Evolutionary conservation across 2,888 invertebrate species (phyloP).

Genomic region (Lottia gigantea): DNA sequence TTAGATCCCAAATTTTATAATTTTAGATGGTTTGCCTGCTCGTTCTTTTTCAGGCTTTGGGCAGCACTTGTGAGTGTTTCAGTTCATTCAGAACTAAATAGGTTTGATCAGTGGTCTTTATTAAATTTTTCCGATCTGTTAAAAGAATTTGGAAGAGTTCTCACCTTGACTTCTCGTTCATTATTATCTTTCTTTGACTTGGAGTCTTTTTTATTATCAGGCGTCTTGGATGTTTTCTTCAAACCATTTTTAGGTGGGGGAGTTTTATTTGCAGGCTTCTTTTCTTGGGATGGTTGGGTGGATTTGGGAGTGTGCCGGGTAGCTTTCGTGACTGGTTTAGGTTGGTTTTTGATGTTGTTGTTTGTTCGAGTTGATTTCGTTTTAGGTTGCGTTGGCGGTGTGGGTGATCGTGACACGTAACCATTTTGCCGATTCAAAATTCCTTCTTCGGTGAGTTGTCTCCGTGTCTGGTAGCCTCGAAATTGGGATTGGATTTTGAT

Average conservation of each 20-base stretch:
- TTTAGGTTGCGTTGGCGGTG: background rate
- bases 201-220: background rate
- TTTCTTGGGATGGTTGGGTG: background rate
- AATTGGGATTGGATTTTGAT: background rate
- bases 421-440: background rate
- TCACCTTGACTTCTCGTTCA: background rate
- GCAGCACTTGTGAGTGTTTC: too few relatives aligned
- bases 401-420: background rate
- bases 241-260: constrained; percentile 2
- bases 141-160: background rate
- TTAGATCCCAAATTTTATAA: too few relatives aligned
- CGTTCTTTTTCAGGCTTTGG: too few relatives aligned
- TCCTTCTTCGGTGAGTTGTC: background rate
- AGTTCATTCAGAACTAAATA: too few relatives aligned
- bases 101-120: too few relatives aligned
- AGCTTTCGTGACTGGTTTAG: background rate
- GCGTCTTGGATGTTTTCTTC: background rate
- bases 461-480: background rate
- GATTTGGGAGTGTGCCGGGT: background rate
- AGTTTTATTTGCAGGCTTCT: background rate
- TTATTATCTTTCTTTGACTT: background rate
- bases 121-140: too few relatives aligned
- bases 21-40: too few relatives aligned
- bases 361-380: background rate
- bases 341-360: background rate